A percentile compares a stretch with the other conserved stretches of the same genome.
These are phyloP conservation scores for Pristiophorus japonicus DNA, from an alignment of 2,113 vertebrate genomes.

Conservation along the genomic window DNA sequence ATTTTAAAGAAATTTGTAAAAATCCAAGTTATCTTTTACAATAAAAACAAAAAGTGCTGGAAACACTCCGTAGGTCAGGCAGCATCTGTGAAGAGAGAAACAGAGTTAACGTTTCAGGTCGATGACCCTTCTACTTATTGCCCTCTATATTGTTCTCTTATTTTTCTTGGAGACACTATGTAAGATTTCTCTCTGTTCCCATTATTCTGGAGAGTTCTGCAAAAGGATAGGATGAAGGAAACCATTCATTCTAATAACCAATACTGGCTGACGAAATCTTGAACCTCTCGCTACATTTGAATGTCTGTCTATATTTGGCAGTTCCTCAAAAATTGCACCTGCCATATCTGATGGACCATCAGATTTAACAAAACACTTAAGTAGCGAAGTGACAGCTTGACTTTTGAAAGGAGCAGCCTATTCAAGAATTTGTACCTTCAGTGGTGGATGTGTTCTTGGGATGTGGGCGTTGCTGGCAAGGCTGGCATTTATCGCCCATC, in stretches of 20 bases:
- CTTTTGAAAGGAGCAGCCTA: not conserved
- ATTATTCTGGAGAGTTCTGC: not conserved
- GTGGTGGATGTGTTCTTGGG: not conserved
- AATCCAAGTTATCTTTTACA: not conserved
- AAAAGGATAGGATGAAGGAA: not conserved
- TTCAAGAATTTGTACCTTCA: not conserved
- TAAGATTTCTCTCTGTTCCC: not conserved
- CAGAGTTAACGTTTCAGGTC: too few species aligned
- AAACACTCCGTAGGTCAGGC: too few species aligned
- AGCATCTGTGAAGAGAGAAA: too few species aligned
- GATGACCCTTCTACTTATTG: not conserved
- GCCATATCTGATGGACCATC: not conserved
- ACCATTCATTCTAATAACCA: not conserved
- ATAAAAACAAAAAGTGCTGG: too few species aligned
- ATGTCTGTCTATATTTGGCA: too few species aligned
- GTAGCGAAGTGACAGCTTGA: not conserved
- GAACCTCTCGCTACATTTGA: not conserved
- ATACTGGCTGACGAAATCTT: not conserved
- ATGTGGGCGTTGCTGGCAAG: too few species aligned
- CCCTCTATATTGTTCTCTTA: not conserved
- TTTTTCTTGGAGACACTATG: not conserved
- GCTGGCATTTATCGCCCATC: too few species aligned
- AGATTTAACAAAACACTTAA: not conserved
- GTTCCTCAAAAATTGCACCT: not conserved
- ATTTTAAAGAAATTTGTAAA: not conserved